Evolutionary conservation across 2,113 vertebrate species (phyloP).

Genomic region (Myotis yumanensis): DNA sequence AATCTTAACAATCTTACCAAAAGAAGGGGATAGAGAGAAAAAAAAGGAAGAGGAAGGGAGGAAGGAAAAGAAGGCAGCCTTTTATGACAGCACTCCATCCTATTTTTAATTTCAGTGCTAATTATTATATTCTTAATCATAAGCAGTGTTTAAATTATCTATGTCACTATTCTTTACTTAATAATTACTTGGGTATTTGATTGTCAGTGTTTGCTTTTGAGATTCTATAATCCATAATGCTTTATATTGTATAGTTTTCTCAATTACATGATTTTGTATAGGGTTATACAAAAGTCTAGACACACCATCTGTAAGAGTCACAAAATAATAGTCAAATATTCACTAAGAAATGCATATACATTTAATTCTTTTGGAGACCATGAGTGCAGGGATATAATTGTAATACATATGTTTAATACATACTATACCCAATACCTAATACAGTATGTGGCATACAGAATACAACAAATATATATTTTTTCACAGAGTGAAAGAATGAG

Average conservation of each 20-base stretch:
- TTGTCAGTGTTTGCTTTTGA: neutral
- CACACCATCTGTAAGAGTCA: neutral
- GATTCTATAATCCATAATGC: neutral
- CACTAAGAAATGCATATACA: neutral
- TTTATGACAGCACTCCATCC: rapidly evolving
- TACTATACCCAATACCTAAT: neutral
- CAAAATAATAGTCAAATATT: neutral
- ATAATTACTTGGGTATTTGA: neutral
- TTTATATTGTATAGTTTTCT: neutral
- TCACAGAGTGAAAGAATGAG: neutral
- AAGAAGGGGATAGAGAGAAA: neutral
- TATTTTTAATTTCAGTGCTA: neutral
- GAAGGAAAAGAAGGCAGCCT: neutral
- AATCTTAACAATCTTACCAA: neutral
- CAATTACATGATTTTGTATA: neutral
- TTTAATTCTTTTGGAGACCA: neutral
- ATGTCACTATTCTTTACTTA: neutral
- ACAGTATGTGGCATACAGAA: neutral
- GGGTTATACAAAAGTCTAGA: neutral
- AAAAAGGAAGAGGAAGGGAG: too few relatives aligned
- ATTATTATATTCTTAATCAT: neutral
- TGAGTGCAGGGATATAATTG: neutral
- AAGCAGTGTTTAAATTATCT: neutral
- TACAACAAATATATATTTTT: neutral
- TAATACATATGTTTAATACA: neutral